Conservation (phyloP, 2,888 invertebrate genomes). For the Beris chalybata region DNA sequence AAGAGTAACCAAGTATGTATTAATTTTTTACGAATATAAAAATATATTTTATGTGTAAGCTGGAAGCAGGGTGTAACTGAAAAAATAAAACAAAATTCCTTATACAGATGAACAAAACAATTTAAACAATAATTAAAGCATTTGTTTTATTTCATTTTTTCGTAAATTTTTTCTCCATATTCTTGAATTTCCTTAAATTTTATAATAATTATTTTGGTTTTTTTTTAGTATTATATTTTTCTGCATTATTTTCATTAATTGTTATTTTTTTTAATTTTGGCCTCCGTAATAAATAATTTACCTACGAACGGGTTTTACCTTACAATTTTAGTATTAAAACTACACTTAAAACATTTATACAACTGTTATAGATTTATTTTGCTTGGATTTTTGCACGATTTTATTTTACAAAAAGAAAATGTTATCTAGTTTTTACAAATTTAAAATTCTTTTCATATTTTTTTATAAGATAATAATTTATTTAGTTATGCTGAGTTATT, state of each 20-base stretch:
- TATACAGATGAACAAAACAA: too few species aligned
- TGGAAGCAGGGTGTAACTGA: neutral
- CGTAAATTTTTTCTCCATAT: neutral
- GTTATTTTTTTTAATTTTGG: neutral
- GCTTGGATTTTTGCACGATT: neutral
- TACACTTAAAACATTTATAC: slow-evolving; percentile 29
- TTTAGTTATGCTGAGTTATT: too few species aligned
- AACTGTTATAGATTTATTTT: slow-evolving; percentile 7
- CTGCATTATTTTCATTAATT: slow-evolving; percentile 11
- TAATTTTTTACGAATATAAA: too few species aligned
- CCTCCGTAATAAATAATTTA: slow-evolving; percentile 24
- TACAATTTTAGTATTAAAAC: slow-evolving; percentile 7
- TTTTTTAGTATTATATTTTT: slow-evolving; percentile 3
- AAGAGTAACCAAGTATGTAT: too few species aligned
- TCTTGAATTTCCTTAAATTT: slow-evolving; percentile 11
- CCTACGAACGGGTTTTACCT: slow-evolving; percentile 20
- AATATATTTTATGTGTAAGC: too few species aligned
- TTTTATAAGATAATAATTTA: too few species aligned
- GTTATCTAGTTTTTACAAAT: slow-evolving; percentile 1
- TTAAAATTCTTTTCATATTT: neutral
- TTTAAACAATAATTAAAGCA: slow-evolving; percentile 32
- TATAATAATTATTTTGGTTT: slow-evolving; percentile 4
- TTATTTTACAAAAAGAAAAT: too few species aligned
- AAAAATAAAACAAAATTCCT: neutral
- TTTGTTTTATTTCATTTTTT: slow-evolving; percentile 18